Conservation (phyloP, 1,140 invertebrate genomes). For the Nasonia vitripennis region DNA sequence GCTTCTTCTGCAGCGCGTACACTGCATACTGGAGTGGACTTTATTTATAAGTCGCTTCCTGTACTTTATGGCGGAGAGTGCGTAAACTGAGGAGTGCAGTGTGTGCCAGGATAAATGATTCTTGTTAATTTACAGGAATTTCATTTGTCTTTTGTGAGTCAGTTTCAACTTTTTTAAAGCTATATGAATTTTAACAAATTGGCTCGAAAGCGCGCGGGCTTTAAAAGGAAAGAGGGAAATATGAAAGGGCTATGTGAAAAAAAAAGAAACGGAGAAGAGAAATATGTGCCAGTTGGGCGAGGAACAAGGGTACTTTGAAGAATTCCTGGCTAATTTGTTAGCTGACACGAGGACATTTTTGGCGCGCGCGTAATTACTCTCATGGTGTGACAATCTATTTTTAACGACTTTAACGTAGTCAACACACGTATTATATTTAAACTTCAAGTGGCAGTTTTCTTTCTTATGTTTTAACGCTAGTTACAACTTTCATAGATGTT, state of each 20-base stretch:
- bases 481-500: neutral
- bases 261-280: neutral
- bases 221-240: too few relatives aligned
- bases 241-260: neutral
- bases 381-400: slow-evolving; percentile 20
- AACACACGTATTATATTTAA: neutral
- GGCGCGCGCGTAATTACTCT: neutral
- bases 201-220: too few relatives aligned
- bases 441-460: neutral
- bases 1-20: neutral
- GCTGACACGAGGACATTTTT: neutral
- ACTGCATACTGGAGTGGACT: slow-evolving; percentile 16
- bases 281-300: neutral
- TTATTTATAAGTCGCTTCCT: slow-evolving; percentile 69
- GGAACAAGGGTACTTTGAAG: slow-evolving; percentile 22
- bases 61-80: neutral
- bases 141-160: neutral
- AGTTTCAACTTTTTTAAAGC: too few relatives aligned
- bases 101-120: neutral
- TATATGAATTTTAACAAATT: too few relatives aligned
- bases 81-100: neutral
- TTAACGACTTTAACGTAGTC: neutral
- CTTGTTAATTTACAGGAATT: neutral
- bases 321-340: slow-evolving; percentile 31
- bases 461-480: neutral